A percentile compares a stretch with the other conserved stretches of the same genome.
Evolutionary conservation across 37 sponge, comb jelly and placozoan species (phyloP).

Genomic region (Axinella damicornis): DNA sequence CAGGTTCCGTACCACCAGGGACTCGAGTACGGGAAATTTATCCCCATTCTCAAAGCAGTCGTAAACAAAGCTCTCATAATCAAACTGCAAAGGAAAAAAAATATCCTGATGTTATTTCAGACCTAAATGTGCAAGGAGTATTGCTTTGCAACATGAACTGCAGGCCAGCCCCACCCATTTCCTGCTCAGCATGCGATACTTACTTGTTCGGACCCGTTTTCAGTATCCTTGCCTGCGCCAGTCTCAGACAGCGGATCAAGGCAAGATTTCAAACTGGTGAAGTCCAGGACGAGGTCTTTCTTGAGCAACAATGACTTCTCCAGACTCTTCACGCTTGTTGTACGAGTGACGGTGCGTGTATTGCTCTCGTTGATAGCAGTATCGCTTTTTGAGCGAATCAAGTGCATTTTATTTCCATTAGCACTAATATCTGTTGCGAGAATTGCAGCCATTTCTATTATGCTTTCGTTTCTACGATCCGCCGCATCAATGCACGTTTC

Average conservation of each 20-base stretch:
- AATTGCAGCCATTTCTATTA: no score
- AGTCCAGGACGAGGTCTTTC: constrained; percentile 55
- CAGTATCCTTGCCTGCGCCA: background rate
- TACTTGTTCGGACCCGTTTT: constrained; percentile 29
- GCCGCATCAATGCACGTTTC: no score
- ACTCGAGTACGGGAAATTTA: constrained; percentile 7
- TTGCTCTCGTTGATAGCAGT: no score
- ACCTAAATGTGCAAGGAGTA: no score
- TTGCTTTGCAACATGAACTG: no score
- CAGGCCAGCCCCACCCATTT: no score
- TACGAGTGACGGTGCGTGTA: no score
- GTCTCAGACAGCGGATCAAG: constrained; percentile 23
- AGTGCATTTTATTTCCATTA: no score
- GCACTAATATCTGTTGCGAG: no score
- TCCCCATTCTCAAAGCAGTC: constrained; percentile 12
- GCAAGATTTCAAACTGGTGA: constrained; percentile 46
- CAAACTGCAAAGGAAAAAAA: constrained; percentile 27
- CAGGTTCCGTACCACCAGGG: constrained; percentile 24
- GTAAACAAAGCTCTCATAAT: constrained; percentile 37
- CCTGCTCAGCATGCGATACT: background rate
- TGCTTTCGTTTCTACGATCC: no score
- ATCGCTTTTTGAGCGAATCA: no score
- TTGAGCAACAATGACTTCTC: background rate
- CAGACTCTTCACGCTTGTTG: background rate
- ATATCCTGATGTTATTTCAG: no score